These are phyloP conservation scores for Cerastis leucographa DNA, from an alignment of 2,888 invertebrate species.

Conservation along the genomic window DNA sequence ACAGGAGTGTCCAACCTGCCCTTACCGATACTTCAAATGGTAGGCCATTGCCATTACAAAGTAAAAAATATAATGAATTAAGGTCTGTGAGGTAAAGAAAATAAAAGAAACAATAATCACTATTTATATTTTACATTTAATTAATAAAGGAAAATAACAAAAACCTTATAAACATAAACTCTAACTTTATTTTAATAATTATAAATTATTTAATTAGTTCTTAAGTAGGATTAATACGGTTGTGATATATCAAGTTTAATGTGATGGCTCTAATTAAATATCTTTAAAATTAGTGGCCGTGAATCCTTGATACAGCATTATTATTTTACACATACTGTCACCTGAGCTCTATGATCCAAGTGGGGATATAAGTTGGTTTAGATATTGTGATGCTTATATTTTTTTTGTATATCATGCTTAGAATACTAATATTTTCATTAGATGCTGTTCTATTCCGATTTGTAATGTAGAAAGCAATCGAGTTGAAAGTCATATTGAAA, in stretches of 20 bases:
- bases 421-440: not conserved
- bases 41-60: not conserved
- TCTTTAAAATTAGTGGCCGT: not conserved
- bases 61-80: not conserved
- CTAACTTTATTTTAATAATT: conserved; percentile 56
- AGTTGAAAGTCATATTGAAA: not conserved
- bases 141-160: conserved; percentile 90
- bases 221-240: conserved; percentile 51
- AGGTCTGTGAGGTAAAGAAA: conserved; percentile 12
- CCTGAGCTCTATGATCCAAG: not conserved
- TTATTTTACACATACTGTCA: not conserved
- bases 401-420: not conserved
- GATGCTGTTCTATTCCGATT: not conserved
- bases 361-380: not conserved
- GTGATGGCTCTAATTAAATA: not conserved
- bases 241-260: not conserved
- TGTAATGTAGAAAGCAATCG: not conserved
- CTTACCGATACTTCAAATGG: not conserved
- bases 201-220: conserved; percentile 59
- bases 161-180: conserved; percentile 62
- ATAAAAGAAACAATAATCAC: conserved; percentile 29
- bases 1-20: not conserved
- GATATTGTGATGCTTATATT: not conserved
- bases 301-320: not conserved
- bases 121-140: conserved; percentile 67